These are phyloP conservation scores for Chaetoderma sp. DNA, from an alignment of 2,888 invertebrate species.

Conservation along the genomic window DNA sequence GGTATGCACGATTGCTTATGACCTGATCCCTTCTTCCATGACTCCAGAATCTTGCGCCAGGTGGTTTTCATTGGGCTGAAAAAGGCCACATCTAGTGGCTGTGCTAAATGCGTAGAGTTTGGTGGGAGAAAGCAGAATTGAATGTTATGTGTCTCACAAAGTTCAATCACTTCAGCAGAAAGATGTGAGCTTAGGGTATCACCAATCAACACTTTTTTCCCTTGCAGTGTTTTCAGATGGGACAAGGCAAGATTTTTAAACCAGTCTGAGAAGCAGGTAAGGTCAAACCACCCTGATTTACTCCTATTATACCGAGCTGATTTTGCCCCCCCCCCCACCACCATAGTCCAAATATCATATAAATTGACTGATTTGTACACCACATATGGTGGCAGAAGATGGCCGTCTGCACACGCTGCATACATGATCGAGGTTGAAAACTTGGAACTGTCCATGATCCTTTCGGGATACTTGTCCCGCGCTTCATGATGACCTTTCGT, in stretches of 20 bases:
- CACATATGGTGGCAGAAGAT: constrained; percentile 65
- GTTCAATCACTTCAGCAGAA: background rate
- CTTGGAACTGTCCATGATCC: constrained; percentile 63
- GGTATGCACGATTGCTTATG: background rate
- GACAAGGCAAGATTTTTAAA: constrained; percentile 48
- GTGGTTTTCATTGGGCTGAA: background rate
- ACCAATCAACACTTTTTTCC: constrained; percentile 64
- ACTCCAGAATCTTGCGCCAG: background rate
- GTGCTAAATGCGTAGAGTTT: background rate
- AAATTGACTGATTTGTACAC: constrained; percentile 68
- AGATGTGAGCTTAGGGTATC: constrained; percentile 57
- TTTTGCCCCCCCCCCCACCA: constrained; percentile 66
- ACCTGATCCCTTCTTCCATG: background rate
- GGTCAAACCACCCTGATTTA: constrained; percentile 61
- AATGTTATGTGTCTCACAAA: background rate
- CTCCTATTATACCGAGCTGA: constrained; percentile 64
- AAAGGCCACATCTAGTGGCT: background rate
- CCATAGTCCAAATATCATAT: constrained; percentile 66
- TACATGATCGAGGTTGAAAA: constrained; percentile 63
- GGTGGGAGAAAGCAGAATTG: background rate
- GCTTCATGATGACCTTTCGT: constrained; percentile 27
- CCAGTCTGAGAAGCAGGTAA: constrained; percentile 55
- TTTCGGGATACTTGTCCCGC: constrained; percentile 53
- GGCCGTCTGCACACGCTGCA: constrained; percentile 63
- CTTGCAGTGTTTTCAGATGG: constrained; percentile 44